A percentile compares a stretch with the other conserved stretches of the same genome.
phyloP scores from a whole-genome alignment of 2,797 vertebrate genomes.

The Syncerus caffer region DNA sequence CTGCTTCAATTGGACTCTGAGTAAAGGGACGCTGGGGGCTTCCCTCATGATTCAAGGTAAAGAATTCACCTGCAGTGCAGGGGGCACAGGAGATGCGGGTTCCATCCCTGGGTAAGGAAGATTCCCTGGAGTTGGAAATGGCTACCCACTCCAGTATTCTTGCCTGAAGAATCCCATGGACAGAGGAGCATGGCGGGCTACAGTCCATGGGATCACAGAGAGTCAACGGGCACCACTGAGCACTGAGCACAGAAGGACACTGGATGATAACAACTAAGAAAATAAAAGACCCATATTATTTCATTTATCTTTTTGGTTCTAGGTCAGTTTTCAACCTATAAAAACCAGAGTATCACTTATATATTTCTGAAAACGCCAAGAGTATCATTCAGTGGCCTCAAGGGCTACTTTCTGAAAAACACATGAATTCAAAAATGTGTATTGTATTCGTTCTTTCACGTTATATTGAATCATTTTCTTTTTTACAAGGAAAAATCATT shows the following conservation, averaged over 20 bases:
- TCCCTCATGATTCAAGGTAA: neutral
- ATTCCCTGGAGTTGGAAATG: neutral
- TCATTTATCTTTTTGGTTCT: neutral
- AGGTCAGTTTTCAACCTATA: neutral
- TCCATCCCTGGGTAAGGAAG: neutral
- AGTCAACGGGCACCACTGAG: neutral
- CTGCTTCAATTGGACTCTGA: neutral
- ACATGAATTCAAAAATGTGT: neutral
- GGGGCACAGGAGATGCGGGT: fast-evolving
- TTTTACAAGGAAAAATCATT: neutral
- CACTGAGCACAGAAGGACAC: neutral
- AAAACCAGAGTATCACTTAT: neutral
- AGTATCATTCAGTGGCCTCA: neutral
- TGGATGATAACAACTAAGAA: neutral
- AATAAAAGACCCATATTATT: neutral
- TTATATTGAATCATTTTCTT: neutral
- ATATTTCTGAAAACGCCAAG: neutral
- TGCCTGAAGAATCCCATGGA: neutral
- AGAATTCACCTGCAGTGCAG: neutral
- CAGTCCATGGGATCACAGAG: neutral
- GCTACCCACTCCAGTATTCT: neutral
- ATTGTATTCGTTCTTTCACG: neutral
- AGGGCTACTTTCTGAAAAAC: neutral
- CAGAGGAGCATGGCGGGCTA: neutral
- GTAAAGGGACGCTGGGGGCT: neutral